Conservation (phyloP, 2,888 invertebrate species). For the Lacanobia oleracea region DNA sequence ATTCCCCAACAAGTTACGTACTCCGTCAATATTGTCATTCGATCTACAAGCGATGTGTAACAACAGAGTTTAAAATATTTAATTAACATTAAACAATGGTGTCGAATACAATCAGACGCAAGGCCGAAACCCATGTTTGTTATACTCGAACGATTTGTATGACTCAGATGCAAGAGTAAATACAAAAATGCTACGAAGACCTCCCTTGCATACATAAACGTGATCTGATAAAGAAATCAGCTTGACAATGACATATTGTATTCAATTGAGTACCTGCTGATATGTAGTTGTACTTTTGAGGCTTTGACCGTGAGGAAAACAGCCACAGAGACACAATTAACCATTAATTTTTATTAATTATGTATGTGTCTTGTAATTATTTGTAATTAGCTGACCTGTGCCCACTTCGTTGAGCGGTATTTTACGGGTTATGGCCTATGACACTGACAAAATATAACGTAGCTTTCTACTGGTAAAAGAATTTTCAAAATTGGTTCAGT, state of each 20-base stretch:
- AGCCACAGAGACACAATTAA: constrained; percentile 4
- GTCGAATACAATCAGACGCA: constrained; percentile 65
- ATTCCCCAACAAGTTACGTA: constrained; percentile 7
- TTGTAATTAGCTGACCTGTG: too few species aligned
- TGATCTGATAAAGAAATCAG: constrained; percentile 52
- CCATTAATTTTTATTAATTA: neutral
- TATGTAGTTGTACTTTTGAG: constrained; percentile 6
- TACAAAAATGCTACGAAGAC: constrained; percentile 41
- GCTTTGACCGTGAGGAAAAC: constrained; percentile 6
- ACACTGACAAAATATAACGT: too few species aligned
- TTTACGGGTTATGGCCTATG: too few species aligned
- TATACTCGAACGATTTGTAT: constrained; percentile 61
- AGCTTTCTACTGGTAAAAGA: too few species aligned
- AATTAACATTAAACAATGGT: constrained; percentile 68
- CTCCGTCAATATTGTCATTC: constrained; percentile 20
- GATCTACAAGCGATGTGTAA: constrained; percentile 31
- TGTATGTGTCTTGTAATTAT: neutral
- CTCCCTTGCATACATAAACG: constrained; percentile 49
- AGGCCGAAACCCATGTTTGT: constrained; percentile 72
- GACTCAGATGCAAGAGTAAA: constrained; percentile 56
- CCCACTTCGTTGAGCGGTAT: too few species aligned
- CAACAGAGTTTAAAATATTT: constrained; percentile 45
- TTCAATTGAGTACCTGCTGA: constrained; percentile 1
- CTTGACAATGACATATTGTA: constrained; percentile 49
- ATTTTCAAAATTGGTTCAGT: too few species aligned